Conservation (phyloP, 2,113 vertebrate species). For the Leptobrachium ailaonicum region DNA sequence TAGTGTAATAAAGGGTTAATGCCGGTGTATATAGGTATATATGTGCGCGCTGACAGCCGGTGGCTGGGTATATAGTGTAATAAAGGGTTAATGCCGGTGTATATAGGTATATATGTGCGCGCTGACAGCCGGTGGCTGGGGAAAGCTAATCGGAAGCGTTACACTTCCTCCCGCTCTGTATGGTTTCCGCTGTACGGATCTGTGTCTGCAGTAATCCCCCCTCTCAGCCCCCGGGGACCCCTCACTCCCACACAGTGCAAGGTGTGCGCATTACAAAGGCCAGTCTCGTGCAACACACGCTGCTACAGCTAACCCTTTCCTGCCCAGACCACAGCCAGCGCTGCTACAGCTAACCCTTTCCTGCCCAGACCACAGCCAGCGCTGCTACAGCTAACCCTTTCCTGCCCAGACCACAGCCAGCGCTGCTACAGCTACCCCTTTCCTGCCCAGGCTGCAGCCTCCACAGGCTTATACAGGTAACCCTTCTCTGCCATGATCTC, state of each 20-base stretch:
- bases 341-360: background rate
- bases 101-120: background rate
- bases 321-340: background rate
- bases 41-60: no score
- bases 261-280: background rate
- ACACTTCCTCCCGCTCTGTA: background rate
- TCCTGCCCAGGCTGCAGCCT: background rate
- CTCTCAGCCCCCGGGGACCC: constrained; percentile 3
- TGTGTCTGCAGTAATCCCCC: constrained; percentile 15
- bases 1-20: no score
- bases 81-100: background rate
- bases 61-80: no score
- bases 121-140: background rate
- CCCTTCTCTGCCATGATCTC: background rate
- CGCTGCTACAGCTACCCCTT: background rate
- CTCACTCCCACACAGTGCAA: constrained; percentile 4
- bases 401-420: background rate
- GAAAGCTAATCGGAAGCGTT: background rate
- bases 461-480: background rate
- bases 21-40: no score
- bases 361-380: background rate
- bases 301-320: background rate
- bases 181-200: constrained; percentile 11
- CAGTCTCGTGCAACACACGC: constrained; percentile 1
- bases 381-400: background rate